Base-by-base conservation (phyloP, 1,140 invertebrate genomes). In the Euglossa dilemma region DNA sequence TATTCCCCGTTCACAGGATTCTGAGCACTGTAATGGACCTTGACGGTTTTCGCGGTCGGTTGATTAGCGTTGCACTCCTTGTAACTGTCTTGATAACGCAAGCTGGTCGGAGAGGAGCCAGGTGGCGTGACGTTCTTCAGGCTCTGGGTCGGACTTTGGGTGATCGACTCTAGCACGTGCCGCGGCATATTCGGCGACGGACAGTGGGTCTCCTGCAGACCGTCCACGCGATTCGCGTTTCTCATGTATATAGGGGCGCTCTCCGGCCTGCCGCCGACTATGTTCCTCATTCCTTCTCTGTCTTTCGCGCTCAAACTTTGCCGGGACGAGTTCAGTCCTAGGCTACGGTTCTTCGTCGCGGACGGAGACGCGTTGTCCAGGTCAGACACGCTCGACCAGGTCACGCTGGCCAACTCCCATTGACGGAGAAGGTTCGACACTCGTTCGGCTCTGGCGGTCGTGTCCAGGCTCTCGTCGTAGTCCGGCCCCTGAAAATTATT, bases 401-500 rank as follows among this genome's bases (percentile, higher is more conserved):
- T 91, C 59, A 92, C 89, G 57, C 93, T 93, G 0, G 92, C 92
- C 2, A 92, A 75, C 63, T 94, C 93, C 93, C 93, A 94, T 20
- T 92, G 91, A 57, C 91, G 91, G 23, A 94, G 85, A 0, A 94
- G 80, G 11, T 86, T 88, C 0, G 90, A 89, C 0, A 92, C 90
- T n/a, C 91, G 91, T 52, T 94, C 93, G 0, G 89, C 91, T 47
- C 86, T 85, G n/a, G 83, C 61, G 2, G 86, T 71, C 0, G 88
- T 90, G 70, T 94, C 93, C 7, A 92, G 66, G 73, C 79, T 92
- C 73, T 94, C 93, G 85, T 97, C 96, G 89, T 97, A 97, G 87
- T 97, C 97, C 73, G 96, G 96, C 80, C 97, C 97, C 96, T 97
- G 93, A 7, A 92, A 92, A 63, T 43, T 4, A 36, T 36, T 36